Conservation (phyloP, 2,113 vertebrate species). For the Climacteris rufus region DNA sequence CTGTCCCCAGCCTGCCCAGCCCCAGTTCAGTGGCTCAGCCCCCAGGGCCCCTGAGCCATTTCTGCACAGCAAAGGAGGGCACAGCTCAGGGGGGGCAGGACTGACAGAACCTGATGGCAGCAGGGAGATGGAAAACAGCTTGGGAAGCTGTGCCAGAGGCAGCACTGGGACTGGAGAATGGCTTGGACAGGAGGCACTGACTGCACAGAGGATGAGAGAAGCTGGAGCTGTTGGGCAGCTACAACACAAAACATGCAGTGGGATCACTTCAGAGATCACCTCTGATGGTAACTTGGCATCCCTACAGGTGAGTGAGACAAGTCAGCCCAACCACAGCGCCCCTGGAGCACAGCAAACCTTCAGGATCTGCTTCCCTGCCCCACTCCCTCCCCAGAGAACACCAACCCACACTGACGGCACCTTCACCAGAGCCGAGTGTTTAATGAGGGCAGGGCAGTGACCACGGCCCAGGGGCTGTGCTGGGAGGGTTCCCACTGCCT, state of each 20-base stretch:
- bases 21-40: not conserved
- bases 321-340: not conserved
- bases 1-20: not conserved
- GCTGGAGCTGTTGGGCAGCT: not conserved
- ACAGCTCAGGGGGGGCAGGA: not conserved
- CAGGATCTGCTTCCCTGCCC: not conserved
- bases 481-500: not conserved
- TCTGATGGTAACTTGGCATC: not conserved
- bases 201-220: not conserved
- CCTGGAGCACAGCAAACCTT: not conserved
- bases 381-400: not conserved
- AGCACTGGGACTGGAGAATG: not conserved
- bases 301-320: not conserved
- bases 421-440: slow-evolving; percentile 43
- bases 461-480: not conserved
- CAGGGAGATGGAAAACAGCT: not conserved
- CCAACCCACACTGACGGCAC: not conserved
- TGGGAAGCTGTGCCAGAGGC: not conserved
- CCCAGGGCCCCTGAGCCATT: not conserved
- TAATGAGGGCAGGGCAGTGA: slow-evolving; percentile 24
- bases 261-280: not conserved
- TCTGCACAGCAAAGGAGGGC: not conserved
- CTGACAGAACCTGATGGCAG: not conserved
- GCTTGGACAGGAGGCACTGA: not conserved
- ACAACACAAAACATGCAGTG: not conserved